Conservation (phyloP, 2,113 vertebrate genomes). For the Macrotus californicus region DNA sequence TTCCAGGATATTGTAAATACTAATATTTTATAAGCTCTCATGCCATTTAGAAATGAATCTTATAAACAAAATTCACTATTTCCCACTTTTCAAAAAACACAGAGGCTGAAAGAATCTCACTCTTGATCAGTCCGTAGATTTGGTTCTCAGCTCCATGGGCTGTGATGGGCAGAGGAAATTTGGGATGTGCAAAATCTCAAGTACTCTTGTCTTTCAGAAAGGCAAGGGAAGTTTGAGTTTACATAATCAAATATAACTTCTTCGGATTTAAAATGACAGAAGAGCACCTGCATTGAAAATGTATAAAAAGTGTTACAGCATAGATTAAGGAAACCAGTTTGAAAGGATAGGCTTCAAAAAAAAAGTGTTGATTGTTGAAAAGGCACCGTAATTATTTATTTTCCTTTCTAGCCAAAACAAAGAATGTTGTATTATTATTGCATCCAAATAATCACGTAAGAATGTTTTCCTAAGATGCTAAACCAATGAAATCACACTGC, state of each 20-base stretch:
- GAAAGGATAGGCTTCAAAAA: background rate
- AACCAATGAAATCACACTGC: background rate
- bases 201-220: background rate
- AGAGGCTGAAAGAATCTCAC: background rate
- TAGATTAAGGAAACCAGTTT: background rate
- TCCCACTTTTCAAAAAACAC: conserved; percentile 35
- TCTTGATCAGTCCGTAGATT: background rate
- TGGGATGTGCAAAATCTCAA: background rate
- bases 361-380: background rate
- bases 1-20: conserved; percentile 60
- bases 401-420: background rate
- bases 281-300: background rate
- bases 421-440: background rate
- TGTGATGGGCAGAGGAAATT: background rate
- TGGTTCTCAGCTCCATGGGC: background rate
- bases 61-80: conserved; percentile 43
- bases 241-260: background rate
- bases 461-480: background rate
- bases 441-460: background rate
- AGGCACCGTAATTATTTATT: background rate
- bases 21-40: conserved; percentile 67
- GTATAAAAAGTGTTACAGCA: background rate
- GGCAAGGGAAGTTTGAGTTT: background rate
- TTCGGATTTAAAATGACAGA: background rate
- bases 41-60: conserved; percentile 43